Base-by-base conservation (phyloP, 2,888 invertebrate genomes). In the Bellardia pandia region DNA sequence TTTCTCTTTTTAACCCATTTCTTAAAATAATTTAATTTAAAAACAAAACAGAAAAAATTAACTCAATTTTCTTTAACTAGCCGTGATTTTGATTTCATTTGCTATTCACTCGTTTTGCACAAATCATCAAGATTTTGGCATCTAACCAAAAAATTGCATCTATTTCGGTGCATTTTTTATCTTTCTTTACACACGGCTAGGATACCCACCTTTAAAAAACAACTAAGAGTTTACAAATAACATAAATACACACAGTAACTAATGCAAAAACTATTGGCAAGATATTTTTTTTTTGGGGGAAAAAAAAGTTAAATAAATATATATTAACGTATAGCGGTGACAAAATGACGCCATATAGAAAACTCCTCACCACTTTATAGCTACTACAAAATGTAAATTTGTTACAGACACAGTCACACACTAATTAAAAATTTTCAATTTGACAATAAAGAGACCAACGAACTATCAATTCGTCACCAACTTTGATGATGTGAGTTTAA, bases 391-490 rank as follows among this genome's bases (percentile, higher is more conserved):
- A 76, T 71, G 58, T 79, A 79, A 74, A 75, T 74, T 69, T 68
- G 78, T 76, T 48, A 66, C 40, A 2, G 6, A 77, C 45, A 69
- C 23, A 30, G 60, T 66, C 37, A 71, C 11, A 72, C 68, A 75
- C 30, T 66, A 71, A 75, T 85, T 69, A 45, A 11, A 45, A 23
- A 23, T 71, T 60, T 69, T 60, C 45, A 42, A 81, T 81, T 72
- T 58, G 53, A 81, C 56, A 74, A 79, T 64, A 87, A 85, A 87
- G 85, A 85, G 87, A 81, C 78, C 78, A 87, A 82, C 75, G 87
- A 87, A 85, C 87, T 74, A 77, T 82, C 37, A 80, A 87, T 87
- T 87, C 87, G 87, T 87, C 87, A 87, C 78, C 87, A 87, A 66
- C 64, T 64, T 51, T 45, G 74, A 23, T 66, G 8, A 62, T 62